Conservation (phyloP, 2,113 vertebrate genomes). For the Centrocercus urophasianus region DNA sequence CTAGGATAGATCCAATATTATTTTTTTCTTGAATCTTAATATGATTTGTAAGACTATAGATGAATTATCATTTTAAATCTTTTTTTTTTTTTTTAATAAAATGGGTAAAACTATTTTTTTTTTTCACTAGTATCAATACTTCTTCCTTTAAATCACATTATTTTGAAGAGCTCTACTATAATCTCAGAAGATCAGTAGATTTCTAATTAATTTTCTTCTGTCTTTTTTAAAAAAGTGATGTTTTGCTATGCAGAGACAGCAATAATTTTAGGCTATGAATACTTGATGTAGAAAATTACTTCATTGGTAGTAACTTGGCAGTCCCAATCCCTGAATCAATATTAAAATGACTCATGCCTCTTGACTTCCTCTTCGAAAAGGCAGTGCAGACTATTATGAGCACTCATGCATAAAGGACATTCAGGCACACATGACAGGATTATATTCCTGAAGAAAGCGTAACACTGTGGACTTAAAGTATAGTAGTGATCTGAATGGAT, state of each 20-base stretch:
- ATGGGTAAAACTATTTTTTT: not conserved
- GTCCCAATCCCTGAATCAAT: constrained; percentile 32
- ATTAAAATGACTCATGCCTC: constrained; percentile 46
- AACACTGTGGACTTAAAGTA: not conserved
- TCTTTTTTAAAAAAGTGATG: not conserved
- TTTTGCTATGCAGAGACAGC: constrained; percentile 35
- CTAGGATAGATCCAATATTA: not conserved
- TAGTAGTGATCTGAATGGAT: not conserved
- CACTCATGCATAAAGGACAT: not conserved
- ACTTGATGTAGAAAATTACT: constrained; percentile 44
- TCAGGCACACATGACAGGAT: not conserved
- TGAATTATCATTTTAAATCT: not conserved
- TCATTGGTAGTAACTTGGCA: constrained; percentile 52
- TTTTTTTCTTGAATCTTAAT: not conserved
- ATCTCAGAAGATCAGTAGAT: not conserved
- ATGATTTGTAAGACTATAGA: not conserved
- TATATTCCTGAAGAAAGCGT: not conserved
- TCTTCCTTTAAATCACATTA: not conserved
- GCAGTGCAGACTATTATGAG: not conserved
- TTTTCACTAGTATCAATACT: not conserved
- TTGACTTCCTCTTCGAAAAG: constrained; percentile 22
- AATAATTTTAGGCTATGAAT: constrained; percentile 44
- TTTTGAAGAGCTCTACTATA: not conserved
- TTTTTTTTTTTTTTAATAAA: not conserved
- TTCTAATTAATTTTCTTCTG: constrained; percentile 51